A percentile compares a stretch with the other conserved stretches of the same genome.
phyloP scores from a whole-genome alignment of 2,797 vertebrate species.

The Enteromius thamalakanensis region DNA sequence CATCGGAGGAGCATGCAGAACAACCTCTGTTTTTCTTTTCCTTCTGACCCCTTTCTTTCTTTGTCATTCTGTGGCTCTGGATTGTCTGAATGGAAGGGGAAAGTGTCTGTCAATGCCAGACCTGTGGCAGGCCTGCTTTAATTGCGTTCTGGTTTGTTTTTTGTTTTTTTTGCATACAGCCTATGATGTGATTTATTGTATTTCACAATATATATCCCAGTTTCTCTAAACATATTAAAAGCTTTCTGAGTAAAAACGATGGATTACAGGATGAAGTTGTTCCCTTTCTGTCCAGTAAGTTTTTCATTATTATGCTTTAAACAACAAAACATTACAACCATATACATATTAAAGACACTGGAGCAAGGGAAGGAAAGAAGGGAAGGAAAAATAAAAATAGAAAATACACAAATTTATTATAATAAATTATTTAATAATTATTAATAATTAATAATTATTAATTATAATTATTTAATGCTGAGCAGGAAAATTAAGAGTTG shows the following conservation, averaged over 20 bases:
- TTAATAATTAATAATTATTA: too few species aligned
- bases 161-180: background rate
- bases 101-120: constrained; percentile 27
- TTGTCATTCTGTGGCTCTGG: constrained; percentile 30
- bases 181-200: background rate
- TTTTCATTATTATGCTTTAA: background rate
- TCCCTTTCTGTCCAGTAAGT: background rate
- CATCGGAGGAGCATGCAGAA: constrained; percentile 54
- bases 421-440: too few species aligned
- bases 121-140: constrained; percentile 5
- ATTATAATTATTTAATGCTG: background rate
- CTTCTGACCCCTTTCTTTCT: constrained; percentile 26
- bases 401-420: too few species aligned
- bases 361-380: background rate
- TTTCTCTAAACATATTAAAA: background rate
- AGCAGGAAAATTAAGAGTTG: background rate
- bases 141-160: background rate
- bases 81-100: constrained; percentile 37
- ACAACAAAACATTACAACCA: background rate
- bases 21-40: constrained; percentile 50
- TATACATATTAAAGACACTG: background rate
- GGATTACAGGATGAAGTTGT: background rate
- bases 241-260: background rate
- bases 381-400: background rate
- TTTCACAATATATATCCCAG: background rate